Percentiles rank a stretch among this genome's conserved stretches.
Evolutionary conservation across 2,113 vertebrate genomes (phyloP).

Genomic region (Etheostoma spectabile): DNA sequence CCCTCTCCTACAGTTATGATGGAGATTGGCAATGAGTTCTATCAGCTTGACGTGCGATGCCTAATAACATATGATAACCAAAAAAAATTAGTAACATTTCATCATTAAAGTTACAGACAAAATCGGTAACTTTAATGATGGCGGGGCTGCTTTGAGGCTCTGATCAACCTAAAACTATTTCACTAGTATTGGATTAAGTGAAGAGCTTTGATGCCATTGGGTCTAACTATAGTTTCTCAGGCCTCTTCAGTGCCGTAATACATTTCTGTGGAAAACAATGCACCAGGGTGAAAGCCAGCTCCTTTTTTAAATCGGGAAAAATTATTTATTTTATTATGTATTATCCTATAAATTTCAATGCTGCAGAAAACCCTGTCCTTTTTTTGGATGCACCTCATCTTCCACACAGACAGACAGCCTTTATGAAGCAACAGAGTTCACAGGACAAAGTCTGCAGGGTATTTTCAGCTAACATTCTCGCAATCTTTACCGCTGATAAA

Average conservation of each 20-base stretch:
- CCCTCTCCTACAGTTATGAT: background rate
- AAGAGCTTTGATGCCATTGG: slow-evolving; percentile 1
- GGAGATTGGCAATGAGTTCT: background rate
- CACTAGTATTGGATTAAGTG: slow-evolving; percentile 33
- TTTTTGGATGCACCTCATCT: slow-evolving; percentile 29
- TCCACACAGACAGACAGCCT: slow-evolving; percentile 3
- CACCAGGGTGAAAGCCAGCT: background rate
- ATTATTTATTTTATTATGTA: background rate
- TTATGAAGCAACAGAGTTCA: slow-evolving; percentile 28
- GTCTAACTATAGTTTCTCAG: background rate
- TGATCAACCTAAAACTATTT: slow-evolving; percentile 11
- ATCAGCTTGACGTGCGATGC: background rate
- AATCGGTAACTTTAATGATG: too few species aligned
- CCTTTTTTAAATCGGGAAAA: slow-evolving; percentile 11
- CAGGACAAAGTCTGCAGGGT: slow-evolving; percentile 39
- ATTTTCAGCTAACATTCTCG: slow-evolving; percentile 7
- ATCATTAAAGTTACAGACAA: too few species aligned
- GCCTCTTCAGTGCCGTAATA: slow-evolving; percentile 14
- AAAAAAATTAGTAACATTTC: background rate
- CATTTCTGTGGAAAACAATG: slow-evolving; percentile 12
- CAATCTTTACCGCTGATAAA: slow-evolving; percentile 7
- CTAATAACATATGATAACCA: too few species aligned
- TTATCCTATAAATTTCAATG: slow-evolving; percentile 17
- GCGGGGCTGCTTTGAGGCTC: background rate
- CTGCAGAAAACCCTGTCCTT: slow-evolving; percentile 12